These are phyloP conservation scores for Phalera bucephala DNA, from an alignment of 2,888 invertebrate genomes.

Conservation along the genomic window DNA sequence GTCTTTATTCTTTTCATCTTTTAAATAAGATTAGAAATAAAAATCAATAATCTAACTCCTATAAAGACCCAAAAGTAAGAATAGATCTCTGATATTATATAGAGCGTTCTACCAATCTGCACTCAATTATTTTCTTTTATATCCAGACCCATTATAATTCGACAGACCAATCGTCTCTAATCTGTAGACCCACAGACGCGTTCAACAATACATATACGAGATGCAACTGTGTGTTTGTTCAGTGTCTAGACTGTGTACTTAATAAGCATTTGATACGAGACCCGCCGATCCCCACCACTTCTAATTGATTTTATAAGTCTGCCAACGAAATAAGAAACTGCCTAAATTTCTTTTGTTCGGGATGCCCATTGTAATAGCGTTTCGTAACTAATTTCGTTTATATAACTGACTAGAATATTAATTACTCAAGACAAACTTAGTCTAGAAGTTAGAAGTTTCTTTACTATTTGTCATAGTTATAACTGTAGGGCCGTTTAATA, in stretches of 20 bases:
- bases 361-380: conserved; percentile 8
- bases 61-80: too few species aligned
- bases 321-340: conserved; percentile 31
- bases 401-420: conserved; percentile 5
- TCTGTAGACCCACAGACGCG: neutral
- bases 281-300: conserved; percentile 17
- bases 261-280: conserved; percentile 1
- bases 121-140: too few species aligned
- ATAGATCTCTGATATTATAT: too few species aligned
- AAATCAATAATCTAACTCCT: too few species aligned
- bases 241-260: neutral
- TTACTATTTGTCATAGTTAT: too few species aligned
- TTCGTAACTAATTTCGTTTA: conserved; percentile 7
- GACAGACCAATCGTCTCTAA: neutral
- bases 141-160: too few species aligned
- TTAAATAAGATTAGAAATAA: too few species aligned
- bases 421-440: neutral
- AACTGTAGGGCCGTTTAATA: too few species aligned
- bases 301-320: conserved; percentile 35
- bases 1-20: too few species aligned
- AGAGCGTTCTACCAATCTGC: too few species aligned
- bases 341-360: conserved; percentile 14
- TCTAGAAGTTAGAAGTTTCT: too few species aligned
- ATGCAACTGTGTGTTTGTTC: neutral
- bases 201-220: too few species aligned